Evolutionary conservation across 2,888 invertebrate species (phyloP).

Genomic region (Heteropelma amictum): DNA sequence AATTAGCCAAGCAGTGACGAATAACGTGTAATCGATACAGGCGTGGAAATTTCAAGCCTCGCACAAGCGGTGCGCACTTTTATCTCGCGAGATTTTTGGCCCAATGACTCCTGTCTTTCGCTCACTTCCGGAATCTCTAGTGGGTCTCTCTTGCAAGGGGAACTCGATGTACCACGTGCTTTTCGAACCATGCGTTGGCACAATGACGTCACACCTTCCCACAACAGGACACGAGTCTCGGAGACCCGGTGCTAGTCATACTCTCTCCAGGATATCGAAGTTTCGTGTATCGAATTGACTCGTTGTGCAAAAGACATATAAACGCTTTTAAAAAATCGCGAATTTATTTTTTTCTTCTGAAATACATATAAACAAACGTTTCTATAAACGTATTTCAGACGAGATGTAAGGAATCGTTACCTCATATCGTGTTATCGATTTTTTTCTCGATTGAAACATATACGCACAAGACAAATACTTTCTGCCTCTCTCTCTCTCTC

Average conservation of each 20-base stretch:
- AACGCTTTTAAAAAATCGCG: background rate
- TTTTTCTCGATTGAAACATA: too few relatives aligned
- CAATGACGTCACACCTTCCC: constrained; percentile 35
- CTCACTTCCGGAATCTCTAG: constrained; percentile 34
- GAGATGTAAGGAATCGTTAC: too few relatives aligned
- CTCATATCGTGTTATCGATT: too few relatives aligned
- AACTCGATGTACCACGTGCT: constrained; percentile 33
- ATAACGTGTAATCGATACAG: constrained; percentile 32
- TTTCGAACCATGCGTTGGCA: constrained; percentile 22
- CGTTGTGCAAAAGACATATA: background rate
- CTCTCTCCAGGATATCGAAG: constrained; percentile 31
- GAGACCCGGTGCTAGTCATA: constrained; percentile 29
- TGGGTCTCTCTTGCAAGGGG: background rate
- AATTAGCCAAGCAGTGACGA: background rate
- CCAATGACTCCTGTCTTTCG: constrained; percentile 37
- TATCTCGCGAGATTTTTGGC: background rate
- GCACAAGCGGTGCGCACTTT: background rate
- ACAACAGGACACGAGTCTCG: background rate
- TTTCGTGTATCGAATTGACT: background rate
- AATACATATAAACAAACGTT: too few relatives aligned
- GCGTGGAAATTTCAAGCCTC: constrained; percentile 40
- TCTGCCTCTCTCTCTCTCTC: background rate
- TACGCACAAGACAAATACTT: too few relatives aligned
- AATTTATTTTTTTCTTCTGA: constrained; percentile 14
- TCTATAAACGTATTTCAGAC: too few relatives aligned